Conservation (phyloP, 2,888 invertebrate species). For the Pseudococcus jackbeardsleyi region DNA sequence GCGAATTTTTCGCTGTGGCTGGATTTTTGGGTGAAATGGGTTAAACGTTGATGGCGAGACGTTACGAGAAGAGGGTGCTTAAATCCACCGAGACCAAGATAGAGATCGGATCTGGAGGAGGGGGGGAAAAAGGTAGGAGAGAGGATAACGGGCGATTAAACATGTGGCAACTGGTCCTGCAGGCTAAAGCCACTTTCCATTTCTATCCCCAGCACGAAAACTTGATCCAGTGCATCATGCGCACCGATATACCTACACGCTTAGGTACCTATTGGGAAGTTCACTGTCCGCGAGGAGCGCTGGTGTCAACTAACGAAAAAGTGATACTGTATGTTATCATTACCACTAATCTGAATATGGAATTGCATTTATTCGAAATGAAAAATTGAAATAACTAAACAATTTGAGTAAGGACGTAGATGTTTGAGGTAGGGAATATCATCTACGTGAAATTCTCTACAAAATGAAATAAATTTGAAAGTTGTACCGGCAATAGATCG, state of each 20-base stretch:
- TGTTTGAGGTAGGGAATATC: too few species aligned
- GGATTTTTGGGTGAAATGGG: conserved; percentile 57
- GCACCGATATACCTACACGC: not conserved
- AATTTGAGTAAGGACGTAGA: too few species aligned
- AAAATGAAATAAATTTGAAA: too few species aligned
- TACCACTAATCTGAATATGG: too few species aligned
- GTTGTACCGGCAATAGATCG: too few species aligned
- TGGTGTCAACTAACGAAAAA: too few species aligned
- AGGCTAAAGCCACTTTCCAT: conserved; percentile 61
- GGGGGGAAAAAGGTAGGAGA: conserved; percentile 27
- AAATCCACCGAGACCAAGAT: conserved; percentile 25
- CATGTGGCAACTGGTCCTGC: conserved; percentile 65
- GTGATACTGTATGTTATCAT: too few species aligned
- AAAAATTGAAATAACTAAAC: too few species aligned
- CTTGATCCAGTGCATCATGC: conserved; percentile 59
- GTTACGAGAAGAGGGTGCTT: conserved; percentile 54
- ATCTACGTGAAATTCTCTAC: too few species aligned
- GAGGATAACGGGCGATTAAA: conserved; percentile 57
- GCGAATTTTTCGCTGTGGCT: not conserved
- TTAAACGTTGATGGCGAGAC: conserved; percentile 45
- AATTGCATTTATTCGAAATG: too few species aligned
- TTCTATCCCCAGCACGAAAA: conserved; percentile 57
- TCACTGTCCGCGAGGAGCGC: too few species aligned
- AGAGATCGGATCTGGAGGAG: conserved; percentile 40
- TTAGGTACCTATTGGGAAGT: not conserved